Conservation (phyloP, 2,113 vertebrate species). For the Myotis davidii region DNA sequence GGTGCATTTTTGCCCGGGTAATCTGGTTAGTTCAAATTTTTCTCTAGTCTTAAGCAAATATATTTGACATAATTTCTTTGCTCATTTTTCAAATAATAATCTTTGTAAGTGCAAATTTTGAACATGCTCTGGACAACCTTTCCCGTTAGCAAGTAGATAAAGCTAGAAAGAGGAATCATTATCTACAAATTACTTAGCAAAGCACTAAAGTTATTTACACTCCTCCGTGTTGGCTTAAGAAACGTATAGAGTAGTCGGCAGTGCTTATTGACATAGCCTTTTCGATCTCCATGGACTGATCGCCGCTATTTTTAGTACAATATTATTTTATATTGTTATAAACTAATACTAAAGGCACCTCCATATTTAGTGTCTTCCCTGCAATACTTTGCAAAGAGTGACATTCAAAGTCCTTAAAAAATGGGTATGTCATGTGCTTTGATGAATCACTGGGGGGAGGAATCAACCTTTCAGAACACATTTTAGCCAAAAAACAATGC, state of each 20-base stretch:
- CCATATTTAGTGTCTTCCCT: neutral
- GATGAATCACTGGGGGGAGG: neutral
- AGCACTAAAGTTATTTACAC: neutral
- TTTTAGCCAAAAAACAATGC: neutral
- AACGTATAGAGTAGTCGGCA: neutral
- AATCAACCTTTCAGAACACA: neutral
- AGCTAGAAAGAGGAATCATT: neutral
- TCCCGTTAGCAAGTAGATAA: constrained; percentile 11
- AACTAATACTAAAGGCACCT: neutral
- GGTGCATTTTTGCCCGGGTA: constrained; percentile 47
- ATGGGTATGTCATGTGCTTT: neutral
- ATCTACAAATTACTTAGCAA: neutral
- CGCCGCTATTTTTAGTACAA: neutral
- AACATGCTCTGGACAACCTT: neutral
- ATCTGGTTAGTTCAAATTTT: constrained; percentile 32
- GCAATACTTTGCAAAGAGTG: neutral
- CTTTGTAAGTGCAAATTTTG: neutral
- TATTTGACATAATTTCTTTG: constrained; percentile 40
- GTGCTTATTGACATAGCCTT: neutral
- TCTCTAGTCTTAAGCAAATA: constrained; percentile 45
- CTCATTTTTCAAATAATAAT: constrained; percentile 53
- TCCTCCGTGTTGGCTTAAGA: neutral
- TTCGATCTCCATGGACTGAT: neutral
- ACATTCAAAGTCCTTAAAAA: neutral
- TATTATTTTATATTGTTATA: neutral